Percentiles rank a stretch among this genome's conserved stretches.
These are phyloP conservation scores for Epinephelus malabaricus DNA, from an alignment of 2,797 vertebrate genomes.

Conservation along the genomic window DNA sequence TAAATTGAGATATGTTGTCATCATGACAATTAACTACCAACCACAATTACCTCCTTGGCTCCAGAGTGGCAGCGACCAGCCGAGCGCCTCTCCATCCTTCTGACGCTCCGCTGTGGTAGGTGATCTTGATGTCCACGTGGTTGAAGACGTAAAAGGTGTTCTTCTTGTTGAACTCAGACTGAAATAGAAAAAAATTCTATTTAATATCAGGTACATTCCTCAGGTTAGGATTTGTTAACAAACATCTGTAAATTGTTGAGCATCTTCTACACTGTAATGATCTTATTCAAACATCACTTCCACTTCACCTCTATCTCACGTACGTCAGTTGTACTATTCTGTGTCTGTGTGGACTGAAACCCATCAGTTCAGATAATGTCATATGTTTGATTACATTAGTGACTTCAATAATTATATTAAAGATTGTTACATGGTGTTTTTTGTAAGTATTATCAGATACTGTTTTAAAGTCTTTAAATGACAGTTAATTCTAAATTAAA, in stretches of 20 bases:
- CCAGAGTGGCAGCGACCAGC: constrained; percentile 90
- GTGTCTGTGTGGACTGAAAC: background rate
- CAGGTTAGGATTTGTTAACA: background rate
- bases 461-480: background rate
- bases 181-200: constrained; percentile 56
- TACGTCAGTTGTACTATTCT: background rate
- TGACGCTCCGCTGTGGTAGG: constrained; percentile 88
- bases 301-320: background rate
- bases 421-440: background rate
- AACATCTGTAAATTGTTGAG: background rate
- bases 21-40: background rate
- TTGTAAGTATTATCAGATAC: background rate
- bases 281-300: background rate
- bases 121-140: constrained; percentile 92
- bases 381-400: background rate
- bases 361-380: background rate
- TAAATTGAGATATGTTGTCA: background rate
- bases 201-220: background rate
- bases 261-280: background rate
- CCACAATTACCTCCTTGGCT: constrained; percentile 89
- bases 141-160: constrained; percentile 94
- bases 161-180: constrained; percentile 93
- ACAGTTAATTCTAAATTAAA: background rate
- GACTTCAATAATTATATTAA: background rate
- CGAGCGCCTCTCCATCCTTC: constrained; percentile 88